These are phyloP conservation scores for Leptinotarsa rubiginosa DNA, from an alignment of 2,888 invertebrate species.

Conservation along the genomic window DNA sequence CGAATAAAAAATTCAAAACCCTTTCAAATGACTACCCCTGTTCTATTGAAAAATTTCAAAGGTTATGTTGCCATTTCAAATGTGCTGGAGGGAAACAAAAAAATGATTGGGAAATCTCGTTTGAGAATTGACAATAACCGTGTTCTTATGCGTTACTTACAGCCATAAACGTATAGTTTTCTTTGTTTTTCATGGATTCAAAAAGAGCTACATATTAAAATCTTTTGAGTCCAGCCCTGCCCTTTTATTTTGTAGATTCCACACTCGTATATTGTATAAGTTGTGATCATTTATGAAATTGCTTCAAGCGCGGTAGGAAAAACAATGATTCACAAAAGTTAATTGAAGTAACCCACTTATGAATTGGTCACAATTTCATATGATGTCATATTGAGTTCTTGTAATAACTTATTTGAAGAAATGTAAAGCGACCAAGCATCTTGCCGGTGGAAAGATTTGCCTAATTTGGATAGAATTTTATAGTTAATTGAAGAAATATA, in stretches of 20 bases:
- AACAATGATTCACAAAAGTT: constrained; percentile 32
- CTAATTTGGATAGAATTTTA: neutral
- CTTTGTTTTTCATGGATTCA: too few relatives aligned
- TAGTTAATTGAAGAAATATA: neutral
- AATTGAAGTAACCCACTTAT: constrained; percentile 34
- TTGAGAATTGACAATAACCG: too few relatives aligned
- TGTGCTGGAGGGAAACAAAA: too few relatives aligned
- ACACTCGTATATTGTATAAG: constrained; percentile 6
- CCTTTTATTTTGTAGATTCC: neutral
- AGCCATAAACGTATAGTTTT: too few relatives aligned
- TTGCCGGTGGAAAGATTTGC: neutral
- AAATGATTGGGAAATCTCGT: too few relatives aligned
- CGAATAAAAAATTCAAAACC: too few relatives aligned
- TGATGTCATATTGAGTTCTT: constrained; percentile 26
- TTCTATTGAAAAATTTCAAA: too few relatives aligned
- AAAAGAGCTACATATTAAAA: too few relatives aligned
- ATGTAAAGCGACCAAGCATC: neutral
- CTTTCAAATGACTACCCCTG: too few relatives aligned
- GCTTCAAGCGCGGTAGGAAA: constrained; percentile 21
- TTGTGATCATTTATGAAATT: constrained; percentile 17
- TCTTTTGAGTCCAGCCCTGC: too few relatives aligned
- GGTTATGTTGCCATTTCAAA: too few relatives aligned
- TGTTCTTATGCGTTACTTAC: too few relatives aligned
- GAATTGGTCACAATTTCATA: constrained; percentile 15
- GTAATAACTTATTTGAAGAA: constrained; percentile 9